Conservation (phyloP, 2,113 vertebrate species). For the Prionailurus bengalensis region DNA sequence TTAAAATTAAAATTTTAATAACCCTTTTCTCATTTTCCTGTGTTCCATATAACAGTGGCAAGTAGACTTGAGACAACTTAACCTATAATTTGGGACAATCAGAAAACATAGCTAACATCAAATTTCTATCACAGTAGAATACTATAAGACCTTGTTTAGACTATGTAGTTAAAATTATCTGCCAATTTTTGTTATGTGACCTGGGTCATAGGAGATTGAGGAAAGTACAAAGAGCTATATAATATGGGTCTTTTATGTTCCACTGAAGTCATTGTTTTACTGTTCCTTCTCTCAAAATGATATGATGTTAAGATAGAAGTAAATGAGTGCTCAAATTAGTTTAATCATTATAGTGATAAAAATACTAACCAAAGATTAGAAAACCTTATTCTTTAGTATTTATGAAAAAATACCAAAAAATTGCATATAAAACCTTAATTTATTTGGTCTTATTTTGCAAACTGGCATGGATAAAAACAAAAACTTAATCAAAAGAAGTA, state of each 20-base stretch:
- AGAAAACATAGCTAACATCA: not conserved
- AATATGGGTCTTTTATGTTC: not conserved
- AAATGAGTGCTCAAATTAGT: slow-evolving; percentile 19
- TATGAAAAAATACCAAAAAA: not conserved
- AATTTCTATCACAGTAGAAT: slow-evolving; percentile 40
- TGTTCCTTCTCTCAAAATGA: not conserved
- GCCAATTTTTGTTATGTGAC: slow-evolving; percentile 6
- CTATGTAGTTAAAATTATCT: not conserved
- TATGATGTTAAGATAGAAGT: not conserved
- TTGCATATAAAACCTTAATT: not conserved
- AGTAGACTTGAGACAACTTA: slow-evolving; percentile 53
- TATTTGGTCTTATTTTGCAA: not conserved
- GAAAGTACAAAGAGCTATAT: not conserved
- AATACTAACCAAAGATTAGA: not conserved
- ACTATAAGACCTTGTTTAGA: not conserved
- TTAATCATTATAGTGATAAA: not conserved
- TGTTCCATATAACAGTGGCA: slow-evolving; percentile 48
- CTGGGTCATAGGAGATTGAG: not conserved
- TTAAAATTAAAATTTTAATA: slow-evolving; percentile 75
- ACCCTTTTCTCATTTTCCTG: slow-evolving; percentile 57
- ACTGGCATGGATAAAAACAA: not conserved
- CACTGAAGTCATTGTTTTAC: not conserved
- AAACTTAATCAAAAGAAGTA: not conserved
- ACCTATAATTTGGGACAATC: slow-evolving; percentile 60
- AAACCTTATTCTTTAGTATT: not conserved